These are phyloP conservation scores for Todiramphus chloris DNA, from an alignment of 2,113 vertebrate genomes.

Conservation along the genomic window DNA sequence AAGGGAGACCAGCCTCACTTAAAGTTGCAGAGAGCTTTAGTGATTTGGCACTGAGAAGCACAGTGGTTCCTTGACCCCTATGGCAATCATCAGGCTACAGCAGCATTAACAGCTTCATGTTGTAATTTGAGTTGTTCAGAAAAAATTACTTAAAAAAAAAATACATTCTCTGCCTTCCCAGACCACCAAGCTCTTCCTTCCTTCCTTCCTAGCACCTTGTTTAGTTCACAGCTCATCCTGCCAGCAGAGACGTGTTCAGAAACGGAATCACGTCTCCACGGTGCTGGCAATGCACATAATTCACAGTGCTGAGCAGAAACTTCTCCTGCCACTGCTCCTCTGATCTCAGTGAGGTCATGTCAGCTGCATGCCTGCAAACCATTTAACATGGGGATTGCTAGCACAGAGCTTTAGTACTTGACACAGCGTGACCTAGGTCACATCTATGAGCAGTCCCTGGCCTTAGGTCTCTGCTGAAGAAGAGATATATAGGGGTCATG, in stretches of 20 bases:
- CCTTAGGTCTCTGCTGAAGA: neutral
- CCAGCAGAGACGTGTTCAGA: neutral
- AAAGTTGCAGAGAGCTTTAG: neutral
- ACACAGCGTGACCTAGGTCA: neutral
- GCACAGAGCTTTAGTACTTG: neutral
- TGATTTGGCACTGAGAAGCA: neutral
- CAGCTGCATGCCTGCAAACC: neutral
- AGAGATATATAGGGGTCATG: neutral
- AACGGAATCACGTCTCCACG: rapidly evolving
- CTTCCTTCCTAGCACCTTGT: neutral
- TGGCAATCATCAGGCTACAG: neutral
- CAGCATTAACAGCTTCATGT: neutral
- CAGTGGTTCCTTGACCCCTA: neutral
- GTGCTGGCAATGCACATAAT: neutral
- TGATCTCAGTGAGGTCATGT: neutral
- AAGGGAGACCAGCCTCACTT: neutral
- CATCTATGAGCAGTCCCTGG: neutral
- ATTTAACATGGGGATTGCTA: neutral
- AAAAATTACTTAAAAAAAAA: neutral
- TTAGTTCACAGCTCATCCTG: neutral
- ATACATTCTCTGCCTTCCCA: neutral
- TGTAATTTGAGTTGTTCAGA: neutral
- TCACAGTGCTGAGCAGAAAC: neutral
- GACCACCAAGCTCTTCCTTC: neutral
- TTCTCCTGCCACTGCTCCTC: neutral